phyloP scores from a whole-genome alignment of 2,113 vertebrate species.

The Mellivora capensis region DNA sequence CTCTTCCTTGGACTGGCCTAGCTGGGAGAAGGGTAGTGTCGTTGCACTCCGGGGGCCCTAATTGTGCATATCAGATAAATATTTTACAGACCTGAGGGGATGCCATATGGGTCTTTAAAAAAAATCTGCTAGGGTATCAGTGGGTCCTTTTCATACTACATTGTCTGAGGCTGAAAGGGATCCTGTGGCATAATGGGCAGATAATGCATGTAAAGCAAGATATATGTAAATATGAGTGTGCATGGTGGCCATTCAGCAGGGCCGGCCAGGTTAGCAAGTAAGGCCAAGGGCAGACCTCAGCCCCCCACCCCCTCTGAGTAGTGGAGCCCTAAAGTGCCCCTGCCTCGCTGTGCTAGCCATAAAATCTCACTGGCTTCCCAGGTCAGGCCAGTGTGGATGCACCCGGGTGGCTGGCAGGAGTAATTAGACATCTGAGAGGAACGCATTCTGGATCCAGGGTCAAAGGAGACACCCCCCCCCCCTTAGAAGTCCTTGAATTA shows the following conservation, averaged over 20 bases:
- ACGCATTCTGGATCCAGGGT: slow-evolving; percentile 70
- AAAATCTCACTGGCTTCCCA: slow-evolving; percentile 73
- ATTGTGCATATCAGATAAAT: slow-evolving; percentile 73
- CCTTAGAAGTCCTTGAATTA: slow-evolving; percentile 81
- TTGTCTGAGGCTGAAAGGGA: slow-evolving; percentile 77
- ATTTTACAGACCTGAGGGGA: slow-evolving; percentile 76
- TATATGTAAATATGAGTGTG: slow-evolving; percentile 75
- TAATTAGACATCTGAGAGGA: slow-evolving; percentile 79
- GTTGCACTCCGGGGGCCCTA: slow-evolving; percentile 45
- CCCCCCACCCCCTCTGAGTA: slow-evolving; percentile 21
- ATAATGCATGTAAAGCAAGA: slow-evolving; percentile 75
- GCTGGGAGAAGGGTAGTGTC: slow-evolving; percentile 19
- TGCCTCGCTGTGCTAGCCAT: slow-evolving; percentile 55
- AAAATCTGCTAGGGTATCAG: slow-evolving; percentile 63
- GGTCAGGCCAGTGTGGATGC: slow-evolving; percentile 68
- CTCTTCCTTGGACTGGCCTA: background rate
- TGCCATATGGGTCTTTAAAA: slow-evolving; percentile 72
- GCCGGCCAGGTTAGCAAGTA: slow-evolving; percentile 50
- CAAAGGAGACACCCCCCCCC: slow-evolving; percentile 69
- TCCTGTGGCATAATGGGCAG: slow-evolving; percentile 71
- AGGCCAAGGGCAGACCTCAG: slow-evolving; percentile 56
- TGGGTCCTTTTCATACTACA: slow-evolving; percentile 73
- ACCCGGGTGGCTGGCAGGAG: slow-evolving; percentile 59
- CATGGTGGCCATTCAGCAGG: slow-evolving; percentile 62
- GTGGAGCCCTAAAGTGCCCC: background rate